Evolutionary conservation across 2,113 vertebrate species (phyloP).

Genomic region (Platysteira castanea): DNA sequence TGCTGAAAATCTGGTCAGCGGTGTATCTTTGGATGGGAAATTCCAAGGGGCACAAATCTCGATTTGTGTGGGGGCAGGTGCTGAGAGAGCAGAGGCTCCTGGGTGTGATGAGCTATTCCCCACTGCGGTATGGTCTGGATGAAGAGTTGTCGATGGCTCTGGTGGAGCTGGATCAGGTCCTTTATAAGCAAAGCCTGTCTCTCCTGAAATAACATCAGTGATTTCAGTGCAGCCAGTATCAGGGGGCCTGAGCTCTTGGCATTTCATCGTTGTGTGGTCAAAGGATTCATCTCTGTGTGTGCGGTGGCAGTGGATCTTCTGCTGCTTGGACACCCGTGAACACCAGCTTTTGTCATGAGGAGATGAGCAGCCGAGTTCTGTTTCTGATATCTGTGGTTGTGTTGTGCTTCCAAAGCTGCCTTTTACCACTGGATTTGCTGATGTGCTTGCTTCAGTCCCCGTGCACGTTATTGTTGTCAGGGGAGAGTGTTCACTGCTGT

Average conservation of each 20-base stretch:
- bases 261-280: neutral
- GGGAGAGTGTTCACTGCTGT: neutral
- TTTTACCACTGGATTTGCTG: neutral
- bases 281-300: neutral
- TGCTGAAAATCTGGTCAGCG: neutral
- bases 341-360: neutral
- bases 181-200: neutral
- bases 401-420: neutral
- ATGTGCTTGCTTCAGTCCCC: neutral
- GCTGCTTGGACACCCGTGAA: neutral
- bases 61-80: neutral
- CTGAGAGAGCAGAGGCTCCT: neutral
- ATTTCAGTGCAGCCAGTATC: neutral
- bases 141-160: neutral
- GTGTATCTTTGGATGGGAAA: neutral
- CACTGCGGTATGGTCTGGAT: neutral
- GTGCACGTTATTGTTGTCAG: fast-evolving
- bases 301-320: neutral
- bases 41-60: neutral
- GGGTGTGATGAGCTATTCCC: neutral
- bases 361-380: neutral
- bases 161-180: neutral
- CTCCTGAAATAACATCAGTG: neutral
- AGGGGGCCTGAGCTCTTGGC: neutral
- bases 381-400: neutral